A percentile compares a stretch with the other conserved stretches of the same genome.
Evolutionary conservation across 2,888 invertebrate genomes (phyloP).

Genomic region (Heliconius hortense): DNA sequence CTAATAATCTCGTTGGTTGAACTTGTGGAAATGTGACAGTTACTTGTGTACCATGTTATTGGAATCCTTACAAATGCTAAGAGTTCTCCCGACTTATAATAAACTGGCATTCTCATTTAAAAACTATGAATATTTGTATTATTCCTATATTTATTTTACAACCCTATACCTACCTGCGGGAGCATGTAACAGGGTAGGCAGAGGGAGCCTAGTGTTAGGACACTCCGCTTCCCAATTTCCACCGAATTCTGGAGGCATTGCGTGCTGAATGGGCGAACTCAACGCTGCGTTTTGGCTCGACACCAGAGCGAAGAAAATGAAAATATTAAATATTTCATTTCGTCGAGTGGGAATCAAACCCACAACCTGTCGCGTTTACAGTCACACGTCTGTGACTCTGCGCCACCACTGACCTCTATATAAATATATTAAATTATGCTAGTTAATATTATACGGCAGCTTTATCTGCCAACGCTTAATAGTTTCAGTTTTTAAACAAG

Average conservation of each 20-base stretch:
- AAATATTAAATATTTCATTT: neutral
- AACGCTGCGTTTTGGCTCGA: neutral
- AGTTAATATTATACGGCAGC: neutral
- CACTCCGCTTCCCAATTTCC: neutral
- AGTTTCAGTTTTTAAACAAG: constrained; percentile 42
- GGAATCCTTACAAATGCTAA: constrained; percentile 6
- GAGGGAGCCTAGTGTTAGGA: neutral
- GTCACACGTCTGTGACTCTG: neutral
- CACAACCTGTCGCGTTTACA: neutral
- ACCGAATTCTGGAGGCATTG: neutral
- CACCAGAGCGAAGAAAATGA: neutral
- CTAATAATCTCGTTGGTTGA: constrained; percentile 11
- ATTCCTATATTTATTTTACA: too few species aligned
- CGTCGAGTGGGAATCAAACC: neutral
- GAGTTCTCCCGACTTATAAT: neutral
- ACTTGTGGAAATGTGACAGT: constrained; percentile 19
- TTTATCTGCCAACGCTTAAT: constrained; percentile 39
- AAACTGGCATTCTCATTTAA: neutral
- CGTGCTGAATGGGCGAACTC: neutral
- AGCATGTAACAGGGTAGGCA: neutral
- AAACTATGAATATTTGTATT: neutral
- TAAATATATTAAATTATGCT: neutral
- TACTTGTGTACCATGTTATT: neutral
- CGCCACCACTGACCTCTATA: neutral
- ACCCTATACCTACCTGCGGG: too few species aligned